A percentile compares a stretch with the other conserved stretches of the same genome.
phyloP scores from a whole-genome alignment of 2,797 vertebrate genomes.

The Acestrorhynchus altus region DNA sequence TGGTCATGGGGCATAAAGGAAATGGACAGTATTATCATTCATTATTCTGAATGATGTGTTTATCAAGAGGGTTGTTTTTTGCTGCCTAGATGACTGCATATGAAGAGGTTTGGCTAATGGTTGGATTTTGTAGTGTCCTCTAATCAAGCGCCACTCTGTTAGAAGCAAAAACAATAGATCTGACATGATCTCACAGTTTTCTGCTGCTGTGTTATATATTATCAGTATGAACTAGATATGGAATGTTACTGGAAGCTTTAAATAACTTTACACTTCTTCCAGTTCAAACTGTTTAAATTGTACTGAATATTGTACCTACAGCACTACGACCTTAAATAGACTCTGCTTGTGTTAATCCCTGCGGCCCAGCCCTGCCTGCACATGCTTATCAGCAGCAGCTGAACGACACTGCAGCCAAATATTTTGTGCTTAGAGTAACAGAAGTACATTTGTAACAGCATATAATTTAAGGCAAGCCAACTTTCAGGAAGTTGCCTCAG shows the following conservation, averaged over 20 bases:
- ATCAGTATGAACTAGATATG: not conserved
- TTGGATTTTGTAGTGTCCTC: not conserved
- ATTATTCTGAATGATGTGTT: not conserved
- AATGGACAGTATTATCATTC: not conserved
- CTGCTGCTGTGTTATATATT: not conserved
- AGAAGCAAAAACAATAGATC: not conserved
- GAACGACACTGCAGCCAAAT: not conserved
- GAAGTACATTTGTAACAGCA: not conserved
- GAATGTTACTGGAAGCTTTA: too few species aligned
- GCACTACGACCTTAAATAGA: not conserved
- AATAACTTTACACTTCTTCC: not conserved
- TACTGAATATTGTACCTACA: not conserved
- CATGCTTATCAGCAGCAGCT: not conserved
- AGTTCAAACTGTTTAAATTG: not conserved
- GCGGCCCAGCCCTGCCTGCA: not conserved
- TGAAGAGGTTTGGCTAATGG: not conserved
- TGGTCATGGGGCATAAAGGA: not conserved
- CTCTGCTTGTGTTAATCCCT: not conserved
- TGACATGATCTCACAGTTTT: not conserved
- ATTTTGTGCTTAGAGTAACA: not conserved
- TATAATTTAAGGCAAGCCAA: not conserved
- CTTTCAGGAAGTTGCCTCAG: not conserved
- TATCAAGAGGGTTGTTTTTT: not conserved
- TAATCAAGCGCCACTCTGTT: not conserved
- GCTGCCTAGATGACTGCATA: not conserved